Evolutionary conservation across 2,888 invertebrate genomes (phyloP).

Genomic region (Coelinius sp.): DNA sequence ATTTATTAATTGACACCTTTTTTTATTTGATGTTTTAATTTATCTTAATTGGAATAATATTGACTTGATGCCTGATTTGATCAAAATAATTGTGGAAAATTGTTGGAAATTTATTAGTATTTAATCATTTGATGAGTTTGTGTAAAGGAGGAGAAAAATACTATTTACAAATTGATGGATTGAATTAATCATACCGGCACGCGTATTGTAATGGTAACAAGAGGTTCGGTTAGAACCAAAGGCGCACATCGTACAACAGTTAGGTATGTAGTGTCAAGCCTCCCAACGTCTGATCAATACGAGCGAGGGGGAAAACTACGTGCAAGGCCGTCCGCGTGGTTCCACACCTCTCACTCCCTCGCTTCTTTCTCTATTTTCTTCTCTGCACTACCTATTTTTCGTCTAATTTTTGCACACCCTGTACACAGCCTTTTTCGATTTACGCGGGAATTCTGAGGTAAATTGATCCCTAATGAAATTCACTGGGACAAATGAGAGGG

Average conservation of each 20-base stretch:
- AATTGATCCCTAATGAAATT: background rate
- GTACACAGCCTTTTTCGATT: background rate
- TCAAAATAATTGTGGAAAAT: too few species aligned
- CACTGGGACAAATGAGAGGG: background rate
- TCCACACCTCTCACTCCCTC: slow-evolving; percentile 48
- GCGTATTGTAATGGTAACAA: slow-evolving; percentile 18
- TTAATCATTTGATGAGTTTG: background rate
- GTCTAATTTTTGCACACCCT: background rate
- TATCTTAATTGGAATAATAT: background rate
- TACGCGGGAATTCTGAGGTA: slow-evolving; percentile 7
- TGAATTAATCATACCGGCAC: slow-evolving; percentile 4
- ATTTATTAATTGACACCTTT: background rate
- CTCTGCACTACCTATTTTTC: background rate
- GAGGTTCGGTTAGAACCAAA: slow-evolving; percentile 16
- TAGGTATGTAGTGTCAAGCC: slow-evolving; percentile 33
- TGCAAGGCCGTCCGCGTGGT: slow-evolving; percentile 68
- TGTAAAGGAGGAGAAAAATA: too few species aligned
- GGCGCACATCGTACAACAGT: slow-evolving; percentile 29
- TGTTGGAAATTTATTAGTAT: too few species aligned
- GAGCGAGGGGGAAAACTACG: slow-evolving; percentile 57
- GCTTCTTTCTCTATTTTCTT: slow-evolving; percentile 39
- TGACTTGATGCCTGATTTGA: too few species aligned
- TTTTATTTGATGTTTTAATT: background rate
- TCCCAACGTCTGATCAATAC: slow-evolving; percentile 65
- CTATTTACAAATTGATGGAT: background rate